These are phyloP conservation scores for Sitta carolinensis DNA, from an alignment of 2,797 vertebrate species.

Conservation along the genomic window DNA sequence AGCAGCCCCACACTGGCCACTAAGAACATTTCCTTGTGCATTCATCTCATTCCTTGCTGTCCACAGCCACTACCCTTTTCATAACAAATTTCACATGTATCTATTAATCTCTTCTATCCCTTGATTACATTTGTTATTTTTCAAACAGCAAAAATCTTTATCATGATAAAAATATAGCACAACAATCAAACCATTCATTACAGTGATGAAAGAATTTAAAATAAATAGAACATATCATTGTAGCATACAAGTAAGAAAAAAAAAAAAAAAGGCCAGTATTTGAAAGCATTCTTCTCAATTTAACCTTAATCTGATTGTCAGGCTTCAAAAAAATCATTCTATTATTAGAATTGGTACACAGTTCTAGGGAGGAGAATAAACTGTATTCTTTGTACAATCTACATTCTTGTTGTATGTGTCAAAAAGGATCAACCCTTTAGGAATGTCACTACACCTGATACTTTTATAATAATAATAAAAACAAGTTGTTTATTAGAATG, in stretches of 20 bases:
- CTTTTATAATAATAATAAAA: neutral
- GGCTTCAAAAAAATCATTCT: neutral
- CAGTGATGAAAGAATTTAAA: neutral
- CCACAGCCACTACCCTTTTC: neutral
- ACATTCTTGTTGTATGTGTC: neutral
- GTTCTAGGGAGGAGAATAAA: neutral
- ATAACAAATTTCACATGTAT: neutral
- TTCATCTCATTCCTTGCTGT: neutral
- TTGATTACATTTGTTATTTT: neutral
- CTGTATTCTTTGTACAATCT: neutral
- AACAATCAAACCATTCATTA: slow-evolving; percentile 1
- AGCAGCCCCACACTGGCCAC: neutral
- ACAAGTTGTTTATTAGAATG: neutral
- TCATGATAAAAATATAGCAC: neutral
- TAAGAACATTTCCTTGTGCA: neutral
- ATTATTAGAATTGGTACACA: neutral
- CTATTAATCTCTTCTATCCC: neutral
- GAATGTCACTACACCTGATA: neutral
- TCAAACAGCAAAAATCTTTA: slow-evolving; percentile 2
- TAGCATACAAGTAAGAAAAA: neutral
- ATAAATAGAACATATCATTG: neutral
- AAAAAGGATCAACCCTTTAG: neutral
- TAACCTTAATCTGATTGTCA: neutral
- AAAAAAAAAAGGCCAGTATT: neutral
- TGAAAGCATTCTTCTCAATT: neutral